Evolutionary conservation across 2,113 vertebrate genomes (phyloP), one percentile per base, ranked within the genome.

Genomic region (Dendropsophus ebraccatus): DNA sequence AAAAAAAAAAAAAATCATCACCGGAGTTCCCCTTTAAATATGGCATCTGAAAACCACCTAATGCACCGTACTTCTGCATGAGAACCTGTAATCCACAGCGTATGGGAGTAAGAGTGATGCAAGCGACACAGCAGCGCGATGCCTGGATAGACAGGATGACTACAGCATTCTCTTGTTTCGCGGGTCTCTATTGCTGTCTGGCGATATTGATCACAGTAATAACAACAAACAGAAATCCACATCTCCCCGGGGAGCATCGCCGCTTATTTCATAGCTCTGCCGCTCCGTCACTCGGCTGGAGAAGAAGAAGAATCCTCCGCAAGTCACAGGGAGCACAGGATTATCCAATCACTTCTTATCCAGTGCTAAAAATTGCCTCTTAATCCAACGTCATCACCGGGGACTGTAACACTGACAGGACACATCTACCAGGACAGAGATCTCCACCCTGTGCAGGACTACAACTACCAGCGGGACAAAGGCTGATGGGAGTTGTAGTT

Each of bases 171-270:
- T 70, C 67, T 23, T 21, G 67, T 70, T 70, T 70, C 67, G 13
- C 13, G 35, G 12, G 73, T 65, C 54, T 76, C 37, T 35, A 76
- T 50, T 65, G 28, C 72, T 41, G 70, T 84, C 82, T 84, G 70
- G 52, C 16, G 47, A 41, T 84, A 84, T 84, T 76, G 83, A 84
- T 84, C 72, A 70, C 80, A 52, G 41, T 23, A 65, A 65, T 65
- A 81, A 65, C 77, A 62, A 80, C 60, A 84, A 60, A 84, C 82
- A 75, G 50, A 84, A 76, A 65, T 50, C 60, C 54, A 32, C 35
- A 58, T 21, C 4, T 32, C 54, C 21, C 83, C 1, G 7, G 77
- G 32, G 85, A 81, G 35, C 5, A 19, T 50, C 52, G 8, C 52
- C 30, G 70, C 70, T 65, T 65, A 67, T 50, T 49, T 52, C 70